Base-by-base conservation (phyloP, 2,888 invertebrate genomes). In the Cosmorhoe ocellata region DNA sequence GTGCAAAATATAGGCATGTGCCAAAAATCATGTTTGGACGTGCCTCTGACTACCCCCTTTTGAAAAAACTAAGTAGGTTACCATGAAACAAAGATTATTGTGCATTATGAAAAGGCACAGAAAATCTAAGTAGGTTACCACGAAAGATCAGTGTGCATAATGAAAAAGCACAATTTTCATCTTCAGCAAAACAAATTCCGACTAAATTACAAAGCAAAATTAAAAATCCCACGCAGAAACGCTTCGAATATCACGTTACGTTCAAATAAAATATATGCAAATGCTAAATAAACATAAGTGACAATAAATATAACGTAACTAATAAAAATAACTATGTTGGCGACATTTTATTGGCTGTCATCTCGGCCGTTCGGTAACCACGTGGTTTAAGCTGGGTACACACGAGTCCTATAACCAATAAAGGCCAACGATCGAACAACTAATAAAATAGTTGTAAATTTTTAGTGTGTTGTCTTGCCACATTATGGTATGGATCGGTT, bases 271-370 rank as follows among this genome's bases (percentile, higher is more conserved):
- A 60, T 58, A 58, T 63, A 66, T 66, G 62, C 57, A 61, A 67
- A 64, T 64, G 48, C 27, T 43, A 31, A 32, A 56, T 56, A 61
- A 62, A 63, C 62, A 56, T 44, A 44, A 43, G 12, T 30, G 39
- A 48, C 30, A 38, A 49, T 36, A 41, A 48, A 51, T 28, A 51
- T 31, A 36, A 33, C 26, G 11, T 14, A 42, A 33, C 37, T 31
- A 27, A 49, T 41, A 32, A 41, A 41, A 31, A 41, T 32, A 24
- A 36, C 22, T 46, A 43, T 33, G 40, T 48, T 56, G 59, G 59
- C 51, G 67, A 71, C 73, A 71, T 64, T 71, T 74, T 75, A 74
- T 73, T 67, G 56, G 46, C 63, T 69, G 70, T 67, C 71, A 61
- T 64, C 61, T 62, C 59, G 56, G 55, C 50, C 58, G 62, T 32